These are phyloP conservation scores for Caiman crocodilus DNA, from an alignment of 2,797 vertebrate genomes.

Conservation along the genomic window DNA sequence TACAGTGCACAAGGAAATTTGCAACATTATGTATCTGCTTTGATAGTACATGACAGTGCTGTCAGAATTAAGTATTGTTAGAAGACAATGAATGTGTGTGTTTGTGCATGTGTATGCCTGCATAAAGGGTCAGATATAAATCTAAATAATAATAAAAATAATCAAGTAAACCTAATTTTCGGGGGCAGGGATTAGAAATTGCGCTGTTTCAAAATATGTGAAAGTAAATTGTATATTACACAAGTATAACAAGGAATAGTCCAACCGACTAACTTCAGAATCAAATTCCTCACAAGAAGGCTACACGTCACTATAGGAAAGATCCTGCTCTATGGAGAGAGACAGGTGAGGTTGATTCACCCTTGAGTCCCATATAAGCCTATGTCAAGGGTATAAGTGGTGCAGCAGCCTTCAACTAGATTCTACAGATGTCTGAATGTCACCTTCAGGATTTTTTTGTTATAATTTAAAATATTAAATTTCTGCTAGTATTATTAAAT, in stretches of 20 bases:
- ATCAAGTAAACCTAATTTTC: not conserved
- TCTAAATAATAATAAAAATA: no score
- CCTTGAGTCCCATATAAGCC: not conserved
- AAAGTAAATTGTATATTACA: not conserved
- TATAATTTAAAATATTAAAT: not conserved
- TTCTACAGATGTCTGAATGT: not conserved
- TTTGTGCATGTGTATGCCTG: no score
- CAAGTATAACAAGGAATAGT: not conserved
- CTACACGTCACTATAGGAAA: not conserved
- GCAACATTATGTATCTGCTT: not conserved
- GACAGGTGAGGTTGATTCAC: not conserved
- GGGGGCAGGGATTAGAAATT: not conserved
- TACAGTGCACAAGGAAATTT: not conserved
- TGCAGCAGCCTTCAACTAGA: not conserved
- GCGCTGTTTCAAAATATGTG: not conserved
- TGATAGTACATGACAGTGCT: not conserved
- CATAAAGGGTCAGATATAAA: no score
- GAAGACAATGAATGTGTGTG: no score
- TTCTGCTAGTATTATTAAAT: not conserved
- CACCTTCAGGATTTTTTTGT: not conserved
- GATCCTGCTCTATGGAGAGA: not conserved
- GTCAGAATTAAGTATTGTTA: not conserved
- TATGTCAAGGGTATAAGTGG: not conserved
- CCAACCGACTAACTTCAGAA: not conserved
- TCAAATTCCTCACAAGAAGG: not conserved